Evolutionary conservation across 2,888 invertebrate species (phyloP).

Genomic region (Trachelus troglodyta): DNA sequence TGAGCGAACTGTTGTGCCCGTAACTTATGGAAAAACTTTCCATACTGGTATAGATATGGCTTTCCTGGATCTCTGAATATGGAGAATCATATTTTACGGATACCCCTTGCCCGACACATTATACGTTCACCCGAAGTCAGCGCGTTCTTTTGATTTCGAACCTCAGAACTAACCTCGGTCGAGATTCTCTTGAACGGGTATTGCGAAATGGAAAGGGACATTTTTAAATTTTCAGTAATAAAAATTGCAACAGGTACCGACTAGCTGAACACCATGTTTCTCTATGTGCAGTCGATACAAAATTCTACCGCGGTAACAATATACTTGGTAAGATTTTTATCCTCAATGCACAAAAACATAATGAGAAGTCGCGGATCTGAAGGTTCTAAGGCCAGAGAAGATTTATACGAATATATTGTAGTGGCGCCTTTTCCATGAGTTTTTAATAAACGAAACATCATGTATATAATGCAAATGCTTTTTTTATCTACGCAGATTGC

Average conservation of each 20-base stretch:
- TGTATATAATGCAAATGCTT: background rate
- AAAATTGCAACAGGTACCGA: background rate
- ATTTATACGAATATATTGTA: background rate
- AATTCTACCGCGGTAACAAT: too few relatives aligned
- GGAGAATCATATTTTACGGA: too few relatives aligned
- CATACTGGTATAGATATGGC: too few relatives aligned
- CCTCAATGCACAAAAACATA: background rate
- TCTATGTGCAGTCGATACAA: too few relatives aligned
- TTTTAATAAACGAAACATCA: background rate
- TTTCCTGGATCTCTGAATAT: too few relatives aligned
- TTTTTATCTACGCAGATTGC: background rate
- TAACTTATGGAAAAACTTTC: too few relatives aligned
- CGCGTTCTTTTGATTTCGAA: too few relatives aligned
- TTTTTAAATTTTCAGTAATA: background rate
- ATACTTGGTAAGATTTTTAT: background rate
- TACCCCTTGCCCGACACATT: too few relatives aligned
- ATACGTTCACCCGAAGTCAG: too few relatives aligned
- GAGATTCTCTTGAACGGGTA: background rate
- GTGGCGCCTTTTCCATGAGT: background rate
- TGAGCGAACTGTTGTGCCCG: too few relatives aligned
- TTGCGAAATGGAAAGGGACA: background rate
- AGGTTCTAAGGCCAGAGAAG: background rate
- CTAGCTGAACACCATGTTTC: background rate
- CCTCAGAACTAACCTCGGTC: too few relatives aligned
- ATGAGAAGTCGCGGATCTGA: background rate